Conservation (phyloP, 2,888 invertebrate species). For the Coelopa pilipes region DNA sequence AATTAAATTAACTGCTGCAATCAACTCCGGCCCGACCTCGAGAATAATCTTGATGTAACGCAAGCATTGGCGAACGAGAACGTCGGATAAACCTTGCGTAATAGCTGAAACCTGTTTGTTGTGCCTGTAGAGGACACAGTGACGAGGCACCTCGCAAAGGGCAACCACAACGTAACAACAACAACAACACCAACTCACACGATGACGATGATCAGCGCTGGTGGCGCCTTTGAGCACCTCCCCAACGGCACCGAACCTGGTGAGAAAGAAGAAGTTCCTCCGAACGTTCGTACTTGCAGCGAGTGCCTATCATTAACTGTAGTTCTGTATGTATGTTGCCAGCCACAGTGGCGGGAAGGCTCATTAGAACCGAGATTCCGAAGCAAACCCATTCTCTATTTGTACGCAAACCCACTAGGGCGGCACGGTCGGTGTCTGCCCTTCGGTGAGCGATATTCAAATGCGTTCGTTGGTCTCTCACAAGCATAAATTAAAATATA, state of each 20-base stretch:
- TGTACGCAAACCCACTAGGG: too few species aligned
- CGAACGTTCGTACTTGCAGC: background rate
- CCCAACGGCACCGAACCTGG: background rate
- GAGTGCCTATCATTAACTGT: background rate
- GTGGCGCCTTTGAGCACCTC: conserved; percentile 5
- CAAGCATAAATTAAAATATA: too few species aligned
- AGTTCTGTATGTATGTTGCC: background rate
- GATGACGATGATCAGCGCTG: conserved; percentile 20
- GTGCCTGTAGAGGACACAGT: background rate
- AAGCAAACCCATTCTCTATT: too few species aligned
- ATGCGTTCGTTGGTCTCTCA: too few species aligned
- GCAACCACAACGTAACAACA: too few species aligned
- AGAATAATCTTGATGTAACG: background rate
- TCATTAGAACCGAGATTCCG: background rate
- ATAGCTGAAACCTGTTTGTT: background rate
- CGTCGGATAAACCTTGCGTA: background rate
- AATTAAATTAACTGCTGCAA: too few species aligned
- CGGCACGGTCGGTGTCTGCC: too few species aligned
- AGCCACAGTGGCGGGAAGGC: background rate
- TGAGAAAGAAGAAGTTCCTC: background rate
- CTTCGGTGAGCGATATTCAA: too few species aligned
- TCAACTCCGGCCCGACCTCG: background rate
- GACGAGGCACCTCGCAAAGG: too few species aligned
- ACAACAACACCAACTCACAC: background rate
- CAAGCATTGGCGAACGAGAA: background rate